These are phyloP conservation scores for Drosophila dunni DNA, from an alignment of 1,140 invertebrate species.

Conservation along the genomic window DNA sequence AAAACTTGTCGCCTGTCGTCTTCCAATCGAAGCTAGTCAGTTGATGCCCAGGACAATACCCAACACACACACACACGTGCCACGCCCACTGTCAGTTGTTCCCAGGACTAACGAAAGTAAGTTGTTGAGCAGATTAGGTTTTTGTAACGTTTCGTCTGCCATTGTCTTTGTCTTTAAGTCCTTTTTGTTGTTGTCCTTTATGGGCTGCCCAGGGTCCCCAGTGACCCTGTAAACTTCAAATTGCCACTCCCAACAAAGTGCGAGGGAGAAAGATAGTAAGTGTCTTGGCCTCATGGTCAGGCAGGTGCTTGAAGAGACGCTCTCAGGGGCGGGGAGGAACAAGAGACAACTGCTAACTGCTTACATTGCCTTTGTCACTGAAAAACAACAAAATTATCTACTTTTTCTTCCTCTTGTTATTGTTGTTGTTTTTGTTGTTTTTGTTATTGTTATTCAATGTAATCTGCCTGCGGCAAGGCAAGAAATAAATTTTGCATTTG, in stretches of 20 bases:
- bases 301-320: constrained; percentile 24
- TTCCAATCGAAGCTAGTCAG: constrained; percentile 74
- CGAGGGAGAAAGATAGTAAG: background rate
- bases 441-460: constrained; percentile 21
- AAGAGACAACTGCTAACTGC: constrained; percentile 10
- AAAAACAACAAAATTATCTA: constrained; percentile 22
- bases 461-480: constrained; percentile 23
- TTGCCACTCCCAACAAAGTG: constrained; percentile 69
- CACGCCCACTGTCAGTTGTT: constrained; percentile 22
- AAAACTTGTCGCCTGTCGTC: constrained; percentile 78
- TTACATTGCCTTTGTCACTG: constrained; percentile 23
- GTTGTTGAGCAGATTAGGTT: constrained; percentile 81
- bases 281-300: constrained; percentile 31
- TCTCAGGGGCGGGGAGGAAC: background rate
- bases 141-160: constrained; percentile 64
- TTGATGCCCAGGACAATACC: constrained; percentile 74
- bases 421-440: background rate
- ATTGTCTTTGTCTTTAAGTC: constrained; percentile 77
- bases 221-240: constrained; percentile 82
- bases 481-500: constrained; percentile 45
- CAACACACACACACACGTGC: constrained; percentile 14
- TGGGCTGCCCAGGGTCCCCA: constrained; percentile 59
- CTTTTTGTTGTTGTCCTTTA: constrained; percentile 59
- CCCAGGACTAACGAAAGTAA: constrained; percentile 63
- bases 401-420: background rate